Evolutionary conservation across 2,797 vertebrate species (phyloP), one percentile per base, ranked within the genome.

Genomic region (Tamandua tetradactyla): DNA sequence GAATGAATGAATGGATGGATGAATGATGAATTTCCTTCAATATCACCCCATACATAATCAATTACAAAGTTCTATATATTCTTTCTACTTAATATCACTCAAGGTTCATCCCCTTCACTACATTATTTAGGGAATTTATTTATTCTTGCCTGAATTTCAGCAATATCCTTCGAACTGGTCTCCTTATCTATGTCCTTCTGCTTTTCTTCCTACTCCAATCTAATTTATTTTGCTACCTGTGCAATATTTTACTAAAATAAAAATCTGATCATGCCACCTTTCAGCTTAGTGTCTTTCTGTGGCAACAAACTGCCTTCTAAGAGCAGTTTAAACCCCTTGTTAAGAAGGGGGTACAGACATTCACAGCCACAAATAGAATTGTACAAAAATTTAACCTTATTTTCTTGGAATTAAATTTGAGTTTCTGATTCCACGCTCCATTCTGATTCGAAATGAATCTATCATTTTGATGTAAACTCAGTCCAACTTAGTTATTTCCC

Each of bases 221-320:
- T 68, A 94, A 93, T 96, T 96, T 96, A 90, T 93, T 94, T 95
- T 96, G 91, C 81, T 66, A 83, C 52, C 30, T 89, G 76, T 91
- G 76, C 89, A 72, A 74, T 74, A 92, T 96, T 95, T 97, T 62
- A 90, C 72, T 92, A 76, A 95, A 89, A 93, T 91, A 87, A 93
- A 96, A 96, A 81, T 84, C 62, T 44, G 25, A 92, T 87, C 25
- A 49, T 76, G 30, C n/a, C 25, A 94, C 20, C 57, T 92, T 37
- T 94, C 44, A 86, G 25, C 25, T 91, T 86, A 83, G 30, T 89
- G 66, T 94, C 81, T 91, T 91, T 81, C 80, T 76, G 49, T 57
- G 18, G 27, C 22, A 91, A 93, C 64, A 91, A 92, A 89, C 47
- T 96, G 71, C 66, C 62, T 64, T 89, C 30, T 69, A 32, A 69